A percentile compares a stretch with the other conserved stretches of the same genome.
phyloP scores from a whole-genome alignment of 2,113 vertebrate genomes.

The Enhydra lutris region DNA sequence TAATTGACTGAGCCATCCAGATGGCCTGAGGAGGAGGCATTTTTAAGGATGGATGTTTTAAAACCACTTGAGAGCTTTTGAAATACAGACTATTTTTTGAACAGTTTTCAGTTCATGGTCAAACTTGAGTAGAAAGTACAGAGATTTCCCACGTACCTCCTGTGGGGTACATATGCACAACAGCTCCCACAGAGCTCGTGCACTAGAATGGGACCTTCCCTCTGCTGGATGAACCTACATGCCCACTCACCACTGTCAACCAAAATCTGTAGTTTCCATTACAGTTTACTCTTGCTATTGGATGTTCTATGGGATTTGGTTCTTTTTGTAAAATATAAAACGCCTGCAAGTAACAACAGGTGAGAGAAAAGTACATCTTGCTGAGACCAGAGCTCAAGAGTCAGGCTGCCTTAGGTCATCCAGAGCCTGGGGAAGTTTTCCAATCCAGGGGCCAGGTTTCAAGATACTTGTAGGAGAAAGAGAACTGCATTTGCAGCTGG shows the following conservation, averaged over 20 bases:
- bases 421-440: neutral
- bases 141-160: rapidly evolving
- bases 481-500: neutral
- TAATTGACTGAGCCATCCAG: neutral
- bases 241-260: rapidly evolving
- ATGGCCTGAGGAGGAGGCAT: rapidly evolving
- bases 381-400: neutral
- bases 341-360: rapidly evolving
- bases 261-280: neutral
- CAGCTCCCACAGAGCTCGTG: neutral
- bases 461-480: neutral
- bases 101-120: neutral
- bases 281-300: neutral
- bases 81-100: neutral
- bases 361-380: neutral
- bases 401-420: too few species aligned
- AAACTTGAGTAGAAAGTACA: neutral
- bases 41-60: neutral
- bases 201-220: rapidly evolving
- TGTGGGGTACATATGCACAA: rapidly evolving
- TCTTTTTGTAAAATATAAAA: neutral
- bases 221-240: neutral
- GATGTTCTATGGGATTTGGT: neutral
- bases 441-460: rapidly evolving
- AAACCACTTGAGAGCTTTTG: neutral